phyloP scores from a whole-genome alignment of 2,113 vertebrate species.

The Aegotheles bennettii region DNA sequence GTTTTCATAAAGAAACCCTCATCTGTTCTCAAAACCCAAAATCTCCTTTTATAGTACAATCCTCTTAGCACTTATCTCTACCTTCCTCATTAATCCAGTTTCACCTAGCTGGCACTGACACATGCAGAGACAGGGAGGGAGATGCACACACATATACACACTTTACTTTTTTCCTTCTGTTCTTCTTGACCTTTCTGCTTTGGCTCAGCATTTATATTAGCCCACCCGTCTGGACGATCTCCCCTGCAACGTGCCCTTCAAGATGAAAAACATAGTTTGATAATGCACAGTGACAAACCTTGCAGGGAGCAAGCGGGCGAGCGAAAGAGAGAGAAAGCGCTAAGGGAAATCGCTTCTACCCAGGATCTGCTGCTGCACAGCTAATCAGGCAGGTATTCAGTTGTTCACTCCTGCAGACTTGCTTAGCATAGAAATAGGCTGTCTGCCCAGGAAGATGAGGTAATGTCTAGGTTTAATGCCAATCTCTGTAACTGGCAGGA shows the following conservation, averaged over 20 bases:
- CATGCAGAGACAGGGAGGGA: not conserved
- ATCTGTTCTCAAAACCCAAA: constrained; percentile 50
- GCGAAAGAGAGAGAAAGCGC: constrained; percentile 57
- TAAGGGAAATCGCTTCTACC: constrained; percentile 69
- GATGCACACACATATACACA: not conserved
- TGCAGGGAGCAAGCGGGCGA: constrained; percentile 10
- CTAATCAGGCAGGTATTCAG: constrained; percentile 90
- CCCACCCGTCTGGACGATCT: constrained; percentile 59
- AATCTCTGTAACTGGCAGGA: constrained; percentile 89
- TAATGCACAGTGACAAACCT: constrained; percentile 59
- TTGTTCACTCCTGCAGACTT: constrained; percentile 86
- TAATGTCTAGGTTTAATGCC: constrained; percentile 97
- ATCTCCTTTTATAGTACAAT: constrained; percentile 60
- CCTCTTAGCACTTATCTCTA: constrained; percentile 54
- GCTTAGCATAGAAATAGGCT: constrained; percentile 92
- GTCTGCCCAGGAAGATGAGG: constrained; percentile 93
- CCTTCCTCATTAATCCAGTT: constrained; percentile 61
- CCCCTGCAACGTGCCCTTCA: constrained; percentile 54
- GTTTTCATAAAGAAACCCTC: constrained; percentile 60
- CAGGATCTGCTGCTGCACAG: constrained; percentile 72
- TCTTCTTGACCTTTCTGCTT: constrained; percentile 61
- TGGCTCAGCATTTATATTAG: constrained; percentile 42
- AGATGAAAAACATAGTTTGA: constrained; percentile 51
- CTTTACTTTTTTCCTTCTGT: constrained; percentile 11
- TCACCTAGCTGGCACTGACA: constrained; percentile 51